Evolutionary conservation across 2,113 vertebrate species (phyloP), one percentile per base, ranked within the genome.

Genomic region (Catagonus wagneri): DNA sequence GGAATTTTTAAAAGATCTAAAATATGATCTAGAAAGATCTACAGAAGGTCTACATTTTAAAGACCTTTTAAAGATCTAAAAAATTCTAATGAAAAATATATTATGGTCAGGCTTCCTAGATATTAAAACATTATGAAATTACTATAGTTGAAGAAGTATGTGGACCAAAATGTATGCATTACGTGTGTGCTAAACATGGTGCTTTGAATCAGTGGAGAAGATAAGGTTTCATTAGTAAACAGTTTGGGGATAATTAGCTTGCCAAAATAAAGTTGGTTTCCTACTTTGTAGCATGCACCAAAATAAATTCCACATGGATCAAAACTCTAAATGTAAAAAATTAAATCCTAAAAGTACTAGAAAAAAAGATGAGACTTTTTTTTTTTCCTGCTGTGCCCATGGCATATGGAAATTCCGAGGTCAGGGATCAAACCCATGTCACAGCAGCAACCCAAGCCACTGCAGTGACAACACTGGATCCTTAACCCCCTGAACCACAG

Each of bases 151-250:
- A 74, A 79, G 76, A 89, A 78, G 39, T 54, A n/a, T 8, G 22
- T 44, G 63, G n/a, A 63, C 52, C 32, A 78, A 94, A 89, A 75
- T 52, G 15, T 44, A 56, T 36, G 17, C 61, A 63, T 89, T 94
- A 92, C 75, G 3, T 71, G 71, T 36, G n/a, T 78, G 11, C 61
- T 65, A 65, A 95, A 50, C 23, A 15, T 90, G 81, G 20, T 34
- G 54, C 60, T 92, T 76, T 36, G n/a, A 87, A 29, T 87, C 39
- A 34, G 3, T 61, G n/a, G 9, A 12, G 52, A 85, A 75, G 79
- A 61, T 90, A 94, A 96, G 58, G 39, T 61, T 56, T 87, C 52
- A 69, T 23, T 72, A 94, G 52, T 74, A 96, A 60, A 17, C 54
- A 6, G 19, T 54, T 76, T 81, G 19, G 56, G 52, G 36, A 61